These are phyloP conservation scores for Polymixis flavicincta DNA, from an alignment of 2,888 invertebrate genomes.

Conservation along the genomic window DNA sequence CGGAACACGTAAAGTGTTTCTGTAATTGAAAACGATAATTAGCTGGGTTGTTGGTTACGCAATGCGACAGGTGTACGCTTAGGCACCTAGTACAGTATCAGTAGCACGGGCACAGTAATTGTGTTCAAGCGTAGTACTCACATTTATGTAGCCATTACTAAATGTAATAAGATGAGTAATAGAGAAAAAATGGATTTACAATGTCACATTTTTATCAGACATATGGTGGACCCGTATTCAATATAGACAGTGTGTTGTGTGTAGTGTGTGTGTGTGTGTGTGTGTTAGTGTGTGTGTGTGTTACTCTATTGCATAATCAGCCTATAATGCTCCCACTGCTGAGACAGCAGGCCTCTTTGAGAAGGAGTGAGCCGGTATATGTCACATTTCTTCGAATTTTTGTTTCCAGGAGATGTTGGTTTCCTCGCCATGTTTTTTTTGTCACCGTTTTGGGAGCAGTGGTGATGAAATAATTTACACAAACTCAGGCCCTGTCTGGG, in stretches of 20 bases:
- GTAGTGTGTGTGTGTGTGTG: no score
- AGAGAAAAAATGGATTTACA: background rate
- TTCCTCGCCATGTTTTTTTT: no score
- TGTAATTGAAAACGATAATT: conserved; percentile 50
- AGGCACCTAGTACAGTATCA: background rate
- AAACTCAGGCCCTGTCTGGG: no score
- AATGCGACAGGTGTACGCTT: conserved; percentile 16
- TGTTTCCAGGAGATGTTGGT: no score
- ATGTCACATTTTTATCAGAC: background rate
- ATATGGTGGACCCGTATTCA: background rate
- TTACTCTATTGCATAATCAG: no score
- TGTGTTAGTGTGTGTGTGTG: no score
- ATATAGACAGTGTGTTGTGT: background rate
- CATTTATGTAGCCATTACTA: background rate
- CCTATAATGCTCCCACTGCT: no score
- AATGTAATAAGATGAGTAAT: background rate
- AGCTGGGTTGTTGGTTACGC: conserved; percentile 19
- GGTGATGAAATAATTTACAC: no score
- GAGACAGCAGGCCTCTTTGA: no score
- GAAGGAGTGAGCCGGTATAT: no score
- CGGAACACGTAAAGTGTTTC: conserved; percentile 21
- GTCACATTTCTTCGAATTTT: no score
- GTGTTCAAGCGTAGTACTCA: background rate
- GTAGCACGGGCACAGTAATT: background rate
- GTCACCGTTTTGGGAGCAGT: no score